Conservation (phyloP, 2,113 vertebrate genomes). For the Polyodon spathula region DNA sequence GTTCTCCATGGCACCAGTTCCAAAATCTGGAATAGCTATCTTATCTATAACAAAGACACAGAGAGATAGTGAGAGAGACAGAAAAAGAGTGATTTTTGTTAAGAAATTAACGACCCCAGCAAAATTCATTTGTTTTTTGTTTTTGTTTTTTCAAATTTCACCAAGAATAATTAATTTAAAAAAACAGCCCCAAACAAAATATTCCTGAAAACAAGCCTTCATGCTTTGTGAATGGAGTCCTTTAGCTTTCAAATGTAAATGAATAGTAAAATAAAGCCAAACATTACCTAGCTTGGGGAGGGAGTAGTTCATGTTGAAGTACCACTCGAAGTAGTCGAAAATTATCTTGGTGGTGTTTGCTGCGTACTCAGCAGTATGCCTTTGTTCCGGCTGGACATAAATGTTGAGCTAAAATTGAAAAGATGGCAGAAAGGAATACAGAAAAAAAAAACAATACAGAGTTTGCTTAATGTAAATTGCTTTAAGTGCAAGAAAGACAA, state of each 20-base stretch:
- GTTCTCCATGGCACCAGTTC: conserved; percentile 97
- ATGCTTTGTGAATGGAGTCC: too few species aligned
- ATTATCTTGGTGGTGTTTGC: conserved; percentile 65
- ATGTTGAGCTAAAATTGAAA: conserved; percentile 64
- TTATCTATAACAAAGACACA: conserved; percentile 62
- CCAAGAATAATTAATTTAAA: too few species aligned
- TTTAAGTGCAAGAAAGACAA: too few species aligned
- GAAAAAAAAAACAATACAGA: conserved; percentile 15
- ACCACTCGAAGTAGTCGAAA: conserved; percentile 85
- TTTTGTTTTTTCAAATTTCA: too few species aligned
- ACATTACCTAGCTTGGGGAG: conserved; percentile 80
- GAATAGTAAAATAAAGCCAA: background rate
- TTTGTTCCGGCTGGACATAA: conserved; percentile 77
- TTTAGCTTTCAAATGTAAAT: background rate
- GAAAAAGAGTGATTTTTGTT: too few species aligned
- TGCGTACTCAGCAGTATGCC: conserved; percentile 75
- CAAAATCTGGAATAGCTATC: conserved; percentile 96
- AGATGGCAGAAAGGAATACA: too few species aligned
- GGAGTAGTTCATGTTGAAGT: conserved; percentile 79
- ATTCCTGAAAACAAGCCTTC: too few species aligned
- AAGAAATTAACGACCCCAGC: too few species aligned
- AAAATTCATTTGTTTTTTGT: too few species aligned
- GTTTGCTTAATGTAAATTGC: background rate
- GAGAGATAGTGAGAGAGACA: conserved; percentile 15
- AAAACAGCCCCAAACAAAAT: too few species aligned